phyloP scores from a whole-genome alignment of 2,113 vertebrate species.

The Tupaia chinensis region DNA sequence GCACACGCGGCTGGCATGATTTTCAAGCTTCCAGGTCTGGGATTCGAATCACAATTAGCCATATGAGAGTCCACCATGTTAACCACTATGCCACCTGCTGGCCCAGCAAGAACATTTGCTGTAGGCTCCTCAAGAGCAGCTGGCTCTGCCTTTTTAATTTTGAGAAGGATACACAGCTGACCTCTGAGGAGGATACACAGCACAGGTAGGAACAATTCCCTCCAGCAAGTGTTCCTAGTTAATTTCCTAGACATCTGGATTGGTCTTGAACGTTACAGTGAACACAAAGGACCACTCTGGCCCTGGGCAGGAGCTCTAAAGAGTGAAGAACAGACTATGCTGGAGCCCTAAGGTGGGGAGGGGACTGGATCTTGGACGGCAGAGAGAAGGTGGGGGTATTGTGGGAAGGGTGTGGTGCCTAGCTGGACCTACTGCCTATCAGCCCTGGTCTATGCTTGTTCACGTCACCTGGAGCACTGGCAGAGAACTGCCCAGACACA shows the following conservation, averaged over 20 bases:
- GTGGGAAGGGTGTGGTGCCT: background rate
- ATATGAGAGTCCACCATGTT: too few species aligned
- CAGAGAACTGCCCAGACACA: background rate
- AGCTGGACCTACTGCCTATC: background rate
- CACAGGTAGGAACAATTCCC: background rate
- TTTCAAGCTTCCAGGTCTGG: too few species aligned
- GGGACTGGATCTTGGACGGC: accelerated
- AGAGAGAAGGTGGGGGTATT: background rate
- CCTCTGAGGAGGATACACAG: background rate
- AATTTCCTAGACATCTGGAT: conserved; percentile 15
- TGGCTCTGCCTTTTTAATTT: background rate
- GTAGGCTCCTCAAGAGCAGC: background rate
- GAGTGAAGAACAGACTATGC: background rate
- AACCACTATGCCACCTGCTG: background rate
- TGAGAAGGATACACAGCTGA: background rate
- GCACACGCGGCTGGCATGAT: too few species aligned
- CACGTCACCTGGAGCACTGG: background rate
- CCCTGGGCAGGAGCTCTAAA: background rate
- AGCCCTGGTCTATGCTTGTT: background rate
- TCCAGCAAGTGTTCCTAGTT: background rate
- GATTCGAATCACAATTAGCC: too few species aligned
- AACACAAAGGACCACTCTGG: background rate
- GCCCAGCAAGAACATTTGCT: background rate
- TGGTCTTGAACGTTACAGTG: background rate
- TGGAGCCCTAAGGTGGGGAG: background rate